Evolutionary conservation across 2,113 vertebrate genomes (phyloP).

Genomic region (Proterorhinus semilunaris): DNA sequence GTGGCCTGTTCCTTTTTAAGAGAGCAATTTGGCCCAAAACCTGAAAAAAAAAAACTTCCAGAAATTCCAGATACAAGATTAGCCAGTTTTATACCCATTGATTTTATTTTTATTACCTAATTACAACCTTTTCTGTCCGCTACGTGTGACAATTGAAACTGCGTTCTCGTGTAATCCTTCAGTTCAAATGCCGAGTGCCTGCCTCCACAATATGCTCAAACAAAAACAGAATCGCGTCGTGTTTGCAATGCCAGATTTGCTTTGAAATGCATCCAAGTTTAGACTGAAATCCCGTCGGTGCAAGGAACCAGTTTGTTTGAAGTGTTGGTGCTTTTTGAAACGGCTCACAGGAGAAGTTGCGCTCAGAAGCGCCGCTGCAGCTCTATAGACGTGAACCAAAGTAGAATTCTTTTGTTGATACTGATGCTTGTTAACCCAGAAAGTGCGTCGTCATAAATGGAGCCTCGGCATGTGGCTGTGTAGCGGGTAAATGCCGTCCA

Average conservation of each 20-base stretch:
- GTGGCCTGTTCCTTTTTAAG: no score
- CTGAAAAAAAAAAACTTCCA: no score
- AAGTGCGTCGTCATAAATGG: not conserved
- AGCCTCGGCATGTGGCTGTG: not conserved
- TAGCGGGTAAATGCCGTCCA: not conserved
- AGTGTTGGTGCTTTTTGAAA: slow-evolving; percentile 47
- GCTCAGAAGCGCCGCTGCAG: slow-evolving; percentile 10
- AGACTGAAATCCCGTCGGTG: slow-evolving; percentile 24
- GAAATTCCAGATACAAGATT: no score
- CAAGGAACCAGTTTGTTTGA: slow-evolving; percentile 52
- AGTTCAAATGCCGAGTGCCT: slow-evolving; percentile 6
- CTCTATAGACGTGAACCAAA: slow-evolving; percentile 33
- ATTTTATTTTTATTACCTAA: no score
- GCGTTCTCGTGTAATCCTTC: not conserved
- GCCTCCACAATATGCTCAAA: slow-evolving; percentile 10
- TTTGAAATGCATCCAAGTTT: slow-evolving; percentile 40
- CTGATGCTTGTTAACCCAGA: slow-evolving; percentile 5
- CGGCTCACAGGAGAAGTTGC: slow-evolving; percentile 32
- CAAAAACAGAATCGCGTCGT: slow-evolving; percentile 1
- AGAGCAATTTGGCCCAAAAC: no score
- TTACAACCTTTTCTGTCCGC: not conserved
- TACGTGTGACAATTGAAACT: not conserved
- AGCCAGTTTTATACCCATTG: no score
- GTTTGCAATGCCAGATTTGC: slow-evolving; percentile 7
- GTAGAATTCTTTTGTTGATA: slow-evolving; percentile 16